These are phyloP conservation scores for Oncorhynchus nerka DNA, from an alignment of 2,113 vertebrate genomes.

Conservation along the genomic window DNA sequence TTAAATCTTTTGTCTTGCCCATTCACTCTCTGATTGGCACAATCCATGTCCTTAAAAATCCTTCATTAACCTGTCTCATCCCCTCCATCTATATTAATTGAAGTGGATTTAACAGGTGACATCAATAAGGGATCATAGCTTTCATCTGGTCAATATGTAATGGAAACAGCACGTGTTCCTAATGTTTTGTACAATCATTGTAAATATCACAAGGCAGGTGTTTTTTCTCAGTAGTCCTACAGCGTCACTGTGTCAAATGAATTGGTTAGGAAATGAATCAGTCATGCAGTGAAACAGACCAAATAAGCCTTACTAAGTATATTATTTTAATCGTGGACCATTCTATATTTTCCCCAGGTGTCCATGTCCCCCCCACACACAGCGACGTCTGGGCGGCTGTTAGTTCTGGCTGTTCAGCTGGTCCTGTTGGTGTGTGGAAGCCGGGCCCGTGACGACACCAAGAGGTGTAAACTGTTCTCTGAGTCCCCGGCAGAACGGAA, in stretches of 20 bases:
- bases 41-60: too few relatives aligned
- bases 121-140: too few relatives aligned
- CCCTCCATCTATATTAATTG: too few relatives aligned
- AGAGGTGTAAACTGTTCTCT: conserved; percentile 51
- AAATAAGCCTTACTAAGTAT: not conserved
- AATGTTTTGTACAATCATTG: too few relatives aligned
- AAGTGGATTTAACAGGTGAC: too few relatives aligned
- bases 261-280: not conserved
- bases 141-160: too few relatives aligned
- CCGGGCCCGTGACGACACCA: conserved; percentile 29
- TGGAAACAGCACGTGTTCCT: too few relatives aligned
- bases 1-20: too few relatives aligned
- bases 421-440: conserved; percentile 44
- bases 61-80: too few relatives aligned
- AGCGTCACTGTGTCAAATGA: not conserved
- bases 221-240: too few relatives aligned
- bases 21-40: too few relatives aligned
- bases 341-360: not conserved
- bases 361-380: not conserved
- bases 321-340: not conserved
- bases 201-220: too few relatives aligned
- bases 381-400: conserved; percentile 34
- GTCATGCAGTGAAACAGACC: not conserved
- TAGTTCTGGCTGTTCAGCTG: conserved; percentile 51
- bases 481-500: conserved; percentile 26